phyloP scores from a whole-genome alignment of 2,113 vertebrate genomes.

The Trematomus loennbergii region DNA sequence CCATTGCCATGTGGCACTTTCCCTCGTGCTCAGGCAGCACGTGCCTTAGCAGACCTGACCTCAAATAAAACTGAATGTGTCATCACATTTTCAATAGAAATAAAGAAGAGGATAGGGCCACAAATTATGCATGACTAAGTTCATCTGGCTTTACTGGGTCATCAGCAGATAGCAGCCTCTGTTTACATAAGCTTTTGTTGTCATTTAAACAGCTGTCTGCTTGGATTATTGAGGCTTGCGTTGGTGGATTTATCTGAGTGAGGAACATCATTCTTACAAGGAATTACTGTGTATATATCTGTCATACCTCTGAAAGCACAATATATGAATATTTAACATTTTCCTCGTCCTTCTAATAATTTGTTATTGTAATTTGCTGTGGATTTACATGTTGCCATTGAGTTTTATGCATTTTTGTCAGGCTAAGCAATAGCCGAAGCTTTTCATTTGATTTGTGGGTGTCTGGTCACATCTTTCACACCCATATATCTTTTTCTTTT shows the following conservation, averaged over 20 bases:
- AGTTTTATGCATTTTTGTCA: neutral
- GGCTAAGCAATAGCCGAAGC: neutral
- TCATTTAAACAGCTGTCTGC: constrained; percentile 35
- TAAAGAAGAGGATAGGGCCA: constrained; percentile 20
- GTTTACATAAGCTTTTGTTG: constrained; percentile 47
- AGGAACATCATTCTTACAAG: neutral
- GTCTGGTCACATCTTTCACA: constrained; percentile 19
- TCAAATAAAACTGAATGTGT: constrained; percentile 64
- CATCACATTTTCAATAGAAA: constrained; percentile 52
- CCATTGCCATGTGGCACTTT: constrained; percentile 27
- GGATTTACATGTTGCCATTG: neutral
- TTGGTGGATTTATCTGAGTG: constrained; percentile 11
- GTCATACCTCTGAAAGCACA: neutral
- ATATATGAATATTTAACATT: neutral
- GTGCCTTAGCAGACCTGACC: constrained; percentile 60
- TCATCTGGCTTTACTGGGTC: constrained; percentile 61
- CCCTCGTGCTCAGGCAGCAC: constrained; percentile 54
- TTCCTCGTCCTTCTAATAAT: no score
- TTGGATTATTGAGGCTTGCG: neutral
- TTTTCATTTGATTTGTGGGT: neutral
- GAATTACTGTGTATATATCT: neutral
- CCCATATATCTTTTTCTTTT: constrained; percentile 2
- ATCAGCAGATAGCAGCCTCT: constrained; percentile 21
- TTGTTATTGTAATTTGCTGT: no score
- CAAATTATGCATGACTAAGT: constrained; percentile 67